A percentile compares a stretch with the other conserved stretches of the same genome.
phyloP scores from a whole-genome alignment of 1,140 invertebrate species.

The Diorhabda carinulata region DNA sequence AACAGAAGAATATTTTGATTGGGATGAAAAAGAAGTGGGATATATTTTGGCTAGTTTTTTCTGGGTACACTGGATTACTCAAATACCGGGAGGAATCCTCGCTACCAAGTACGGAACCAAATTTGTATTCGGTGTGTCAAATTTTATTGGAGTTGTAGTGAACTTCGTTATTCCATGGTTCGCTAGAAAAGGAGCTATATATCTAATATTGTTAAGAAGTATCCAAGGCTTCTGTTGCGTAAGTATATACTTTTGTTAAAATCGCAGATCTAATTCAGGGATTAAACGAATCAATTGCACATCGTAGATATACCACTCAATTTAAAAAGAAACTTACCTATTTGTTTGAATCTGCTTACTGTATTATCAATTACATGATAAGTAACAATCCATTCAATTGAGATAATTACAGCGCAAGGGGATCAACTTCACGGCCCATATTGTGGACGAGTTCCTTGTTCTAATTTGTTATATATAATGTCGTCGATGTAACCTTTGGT shows the following conservation, averaged over 20 bases:
- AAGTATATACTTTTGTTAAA: constrained; percentile 37
- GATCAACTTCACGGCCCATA: too few relatives aligned
- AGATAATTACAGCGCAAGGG: too few relatives aligned
- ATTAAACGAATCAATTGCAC: too few relatives aligned
- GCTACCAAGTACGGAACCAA: constrained; percentile 69
- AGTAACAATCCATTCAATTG: too few relatives aligned
- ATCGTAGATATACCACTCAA: too few relatives aligned
- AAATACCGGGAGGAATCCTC: constrained; percentile 70
- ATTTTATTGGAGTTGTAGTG: constrained; percentile 64
- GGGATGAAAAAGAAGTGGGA: constrained; percentile 67
- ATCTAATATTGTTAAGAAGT: constrained; percentile 61
- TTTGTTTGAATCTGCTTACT: too few relatives aligned
- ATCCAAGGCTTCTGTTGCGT: constrained; percentile 73
- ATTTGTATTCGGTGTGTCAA: constrained; percentile 63
- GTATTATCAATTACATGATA: too few relatives aligned
- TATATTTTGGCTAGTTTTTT: constrained; percentile 69
- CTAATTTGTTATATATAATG: too few relatives aligned
- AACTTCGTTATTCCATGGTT: constrained; percentile 66
- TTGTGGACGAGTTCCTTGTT: too few relatives aligned
- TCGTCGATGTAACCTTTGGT: too few relatives aligned
- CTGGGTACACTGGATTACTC: constrained; percentile 68
- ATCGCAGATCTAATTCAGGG: too few relatives aligned
- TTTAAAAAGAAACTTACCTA: too few relatives aligned
- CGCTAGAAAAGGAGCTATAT: constrained; percentile 57
- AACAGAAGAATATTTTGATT: constrained; percentile 49